Evolutionary conservation across 2,797 vertebrate genomes (phyloP).

Genomic region (Ateles fusciceps): DNA sequence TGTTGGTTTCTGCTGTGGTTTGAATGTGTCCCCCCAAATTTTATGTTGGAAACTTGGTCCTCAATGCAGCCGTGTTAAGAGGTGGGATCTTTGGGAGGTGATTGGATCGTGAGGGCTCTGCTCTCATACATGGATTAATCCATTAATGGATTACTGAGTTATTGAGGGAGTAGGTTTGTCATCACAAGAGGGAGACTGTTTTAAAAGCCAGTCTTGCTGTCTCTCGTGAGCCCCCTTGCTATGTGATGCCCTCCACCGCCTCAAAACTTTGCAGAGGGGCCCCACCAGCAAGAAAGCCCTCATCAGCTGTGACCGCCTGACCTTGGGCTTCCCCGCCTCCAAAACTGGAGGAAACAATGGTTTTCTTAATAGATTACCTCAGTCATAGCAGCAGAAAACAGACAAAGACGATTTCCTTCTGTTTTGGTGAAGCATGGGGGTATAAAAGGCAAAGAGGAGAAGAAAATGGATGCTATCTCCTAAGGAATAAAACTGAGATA

Average conservation of each 20-base stretch:
- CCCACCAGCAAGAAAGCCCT: not conserved
- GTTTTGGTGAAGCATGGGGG: not conserved
- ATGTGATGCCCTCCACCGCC: not conserved
- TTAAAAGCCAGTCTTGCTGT: not conserved
- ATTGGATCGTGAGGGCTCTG: not conserved
- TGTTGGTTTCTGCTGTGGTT: not conserved
- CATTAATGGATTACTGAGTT: not conserved
- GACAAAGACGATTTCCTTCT: not conserved
- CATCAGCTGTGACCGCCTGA: not conserved
- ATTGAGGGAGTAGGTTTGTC: not conserved
- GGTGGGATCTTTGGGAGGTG: not conserved
- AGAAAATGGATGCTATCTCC: not conserved
- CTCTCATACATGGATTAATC: not conserved
- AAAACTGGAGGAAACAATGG: not conserved
- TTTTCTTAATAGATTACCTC: not conserved
- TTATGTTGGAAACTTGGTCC: not conserved
- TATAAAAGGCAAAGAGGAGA: not conserved
- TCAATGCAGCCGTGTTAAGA: not conserved
- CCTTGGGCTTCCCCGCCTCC: not conserved
- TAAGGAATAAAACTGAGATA: not conserved
- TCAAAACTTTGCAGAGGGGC: not conserved
- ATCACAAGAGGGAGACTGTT: not conserved
- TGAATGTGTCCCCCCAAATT: not conserved
- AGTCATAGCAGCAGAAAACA: not conserved
- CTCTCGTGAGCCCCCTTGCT: not conserved